Conservation (phyloP, 2,888 invertebrate genomes). For the Drosophila cognata region DNA sequence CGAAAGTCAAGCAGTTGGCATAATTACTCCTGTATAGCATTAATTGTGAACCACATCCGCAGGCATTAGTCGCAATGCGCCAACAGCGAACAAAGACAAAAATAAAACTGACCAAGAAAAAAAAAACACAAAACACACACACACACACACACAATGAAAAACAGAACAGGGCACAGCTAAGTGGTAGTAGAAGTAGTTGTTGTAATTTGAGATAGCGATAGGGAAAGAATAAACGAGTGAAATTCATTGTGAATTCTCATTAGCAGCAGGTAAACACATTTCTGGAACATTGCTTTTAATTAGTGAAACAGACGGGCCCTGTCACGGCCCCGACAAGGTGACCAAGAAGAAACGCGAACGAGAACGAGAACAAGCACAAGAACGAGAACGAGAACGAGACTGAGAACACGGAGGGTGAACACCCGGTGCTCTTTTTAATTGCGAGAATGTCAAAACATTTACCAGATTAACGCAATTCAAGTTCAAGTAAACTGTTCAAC, state of each 20-base stretch:
- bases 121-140: slow-evolving; percentile 20
- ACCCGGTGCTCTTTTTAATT: slow-evolving; percentile 77
- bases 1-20: slow-evolving; percentile 14
- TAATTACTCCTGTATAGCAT: slow-evolving; percentile 48
- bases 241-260: slow-evolving; percentile 82
- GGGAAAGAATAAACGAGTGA: slow-evolving; percentile 73
- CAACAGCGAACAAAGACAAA: slow-evolving; percentile 33
- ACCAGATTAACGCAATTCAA: slow-evolving; percentile 81
- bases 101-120: slow-evolving; percentile 31
- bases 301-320: slow-evolving; percentile 76
- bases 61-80: slow-evolving; percentile 70
- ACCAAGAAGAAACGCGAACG: slow-evolving; percentile 8
- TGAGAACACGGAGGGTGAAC: slow-evolving; percentile 41
- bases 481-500: slow-evolving; percentile 60
- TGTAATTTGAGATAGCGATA: slow-evolving; percentile 41
- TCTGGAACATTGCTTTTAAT: slow-evolving; percentile 81
- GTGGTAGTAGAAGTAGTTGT: slow-evolving; percentile 32
- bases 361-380: not conserved
- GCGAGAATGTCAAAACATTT: slow-evolving; percentile 80
- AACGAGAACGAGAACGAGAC: slow-evolving; percentile 1
- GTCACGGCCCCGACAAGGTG: slow-evolving; percentile 36
- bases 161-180: slow-evolving; percentile 33
- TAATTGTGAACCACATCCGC: slow-evolving; percentile 63
- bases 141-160: not conserved
- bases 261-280: slow-evolving; percentile 82